A percentile compares a stretch with the other conserved stretches of the same genome.
Evolutionary conservation across 2,888 invertebrate genomes (phyloP).

Genomic region (Cynaeus angustus): DNA sequence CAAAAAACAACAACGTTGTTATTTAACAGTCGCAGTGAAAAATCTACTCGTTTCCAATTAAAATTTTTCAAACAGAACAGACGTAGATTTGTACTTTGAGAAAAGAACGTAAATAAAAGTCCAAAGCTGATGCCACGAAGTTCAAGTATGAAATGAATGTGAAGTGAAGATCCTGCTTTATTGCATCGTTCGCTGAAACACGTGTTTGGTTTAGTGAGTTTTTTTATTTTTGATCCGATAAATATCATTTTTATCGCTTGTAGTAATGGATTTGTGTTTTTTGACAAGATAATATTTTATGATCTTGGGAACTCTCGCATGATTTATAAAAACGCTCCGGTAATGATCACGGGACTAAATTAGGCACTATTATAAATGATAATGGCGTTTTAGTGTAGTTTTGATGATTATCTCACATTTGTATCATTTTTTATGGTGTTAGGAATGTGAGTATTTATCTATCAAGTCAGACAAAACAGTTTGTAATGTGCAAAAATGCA

Average conservation of each 20-base stretch:
- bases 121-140: constrained; percentile 4
- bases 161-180: constrained; percentile 20
- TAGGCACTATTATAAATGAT: not conserved
- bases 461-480: not conserved
- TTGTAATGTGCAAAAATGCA: constrained; percentile 18
- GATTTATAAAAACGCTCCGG: not conserved
- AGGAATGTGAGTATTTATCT: constrained; percentile 1
- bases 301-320: not conserved
- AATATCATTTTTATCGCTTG: constrained; percentile 22
- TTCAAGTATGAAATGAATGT: constrained; percentile 12
- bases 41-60: constrained; percentile 22
- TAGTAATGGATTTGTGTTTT: constrained; percentile 21
- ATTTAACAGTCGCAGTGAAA: constrained; percentile 36
- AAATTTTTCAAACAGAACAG: constrained; percentile 7
- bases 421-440: constrained; percentile 4
- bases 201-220: constrained; percentile 9
- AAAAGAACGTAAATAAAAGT: constrained; percentile 15
- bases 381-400: constrained; percentile 7
- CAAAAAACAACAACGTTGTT: constrained; percentile 35
- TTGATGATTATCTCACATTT: constrained; percentile 7
- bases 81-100: constrained; percentile 14
- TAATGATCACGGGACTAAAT: not conserved
- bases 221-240: constrained; percentile 22
- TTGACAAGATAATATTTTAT: constrained; percentile 29
- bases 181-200: constrained; percentile 12